Evolutionary conservation across 2,888 invertebrate species (phyloP), one percentile per base, ranked within the genome.

Genomic region (Coenonympha glycerion): DNA sequence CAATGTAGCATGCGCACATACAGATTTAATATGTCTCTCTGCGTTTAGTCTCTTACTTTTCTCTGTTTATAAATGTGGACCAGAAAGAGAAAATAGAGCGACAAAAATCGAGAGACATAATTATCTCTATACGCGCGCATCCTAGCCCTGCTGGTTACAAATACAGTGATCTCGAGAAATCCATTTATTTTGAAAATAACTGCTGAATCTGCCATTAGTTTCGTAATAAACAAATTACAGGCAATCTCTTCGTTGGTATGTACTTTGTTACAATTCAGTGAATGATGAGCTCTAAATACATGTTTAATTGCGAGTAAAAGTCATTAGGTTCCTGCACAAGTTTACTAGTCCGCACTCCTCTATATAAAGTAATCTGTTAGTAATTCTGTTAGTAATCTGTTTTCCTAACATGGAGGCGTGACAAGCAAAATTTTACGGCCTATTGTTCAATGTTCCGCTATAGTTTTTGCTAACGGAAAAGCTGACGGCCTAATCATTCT

Each of bases 401-500:
- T 16, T 24, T 39, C 42, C 26, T 34, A n/a, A n/a, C n/a, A 44
- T 19, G 28, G 18, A 18, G 21, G 47, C 51, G 37, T 55, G 52
- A 55, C 59, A 59, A 59, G 60, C 41, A 52, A 52, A 34, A 55
- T 53, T 54, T 61, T 57, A 60, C 55, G 42, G 50, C 47, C 63
- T 49, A 60, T 63, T 63, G 64, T 61, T 50, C 37, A 60, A 62
- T 63, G 64, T 61, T 50, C 40, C 30, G 26, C 44, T 19, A 53
- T 19, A 44, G 52, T 47, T 44, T 33, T 49, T 47, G 45, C 22
- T 26, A 47, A 37, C 19, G 18, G 44, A 22, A 26, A 40, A 26
- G 18, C 11, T 28, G 40, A 26, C 26, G 5, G 8, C 3, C 3
- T 11, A 37, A 37, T 50, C 24, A 26, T 31, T 22, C 15, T 40